A percentile compares a stretch with the other conserved stretches of the same genome.
These are phyloP conservation scores for Taeniopygia guttata DNA, from an alignment of 2,797 vertebrate genomes.

Conservation along the genomic window DNA sequence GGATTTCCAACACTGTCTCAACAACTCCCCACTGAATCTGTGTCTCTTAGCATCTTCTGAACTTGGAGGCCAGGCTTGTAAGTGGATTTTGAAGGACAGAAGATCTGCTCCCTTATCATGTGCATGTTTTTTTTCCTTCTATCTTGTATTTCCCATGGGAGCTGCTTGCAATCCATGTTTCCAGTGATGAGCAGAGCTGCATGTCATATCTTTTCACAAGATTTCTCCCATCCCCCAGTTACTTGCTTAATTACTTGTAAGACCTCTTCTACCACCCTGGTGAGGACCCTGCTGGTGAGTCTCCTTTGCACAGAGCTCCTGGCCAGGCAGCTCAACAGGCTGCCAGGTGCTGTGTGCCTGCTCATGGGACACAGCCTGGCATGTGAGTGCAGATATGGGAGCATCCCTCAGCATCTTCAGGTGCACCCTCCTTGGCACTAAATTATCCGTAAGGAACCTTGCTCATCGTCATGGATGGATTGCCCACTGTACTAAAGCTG, in stretches of 20 bases:
- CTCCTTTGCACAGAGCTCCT: neutral
- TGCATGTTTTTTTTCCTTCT: neutral
- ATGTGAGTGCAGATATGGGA: neutral
- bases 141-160: neutral
- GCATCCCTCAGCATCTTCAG: neutral
- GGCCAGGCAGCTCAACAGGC: neutral
- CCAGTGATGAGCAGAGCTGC: neutral
- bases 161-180: neutral
- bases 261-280: slow-evolving; percentile 5
- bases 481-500: neutral
- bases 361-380: neutral
- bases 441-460: neutral
- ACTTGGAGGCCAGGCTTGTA: neutral
- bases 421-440: neutral
- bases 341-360: neutral
- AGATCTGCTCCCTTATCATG: neutral
- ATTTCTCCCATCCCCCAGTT: neutral
- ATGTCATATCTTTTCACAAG: neutral
- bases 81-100: neutral
- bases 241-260: slow-evolving; percentile 30
- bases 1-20: neutral
- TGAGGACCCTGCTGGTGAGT: neutral
- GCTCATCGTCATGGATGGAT: neutral
- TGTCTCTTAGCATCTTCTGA: neutral
- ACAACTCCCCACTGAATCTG: neutral